Evolutionary conservation across 2,113 vertebrate species (phyloP).

Genomic region (Azemiops feae): DNA sequence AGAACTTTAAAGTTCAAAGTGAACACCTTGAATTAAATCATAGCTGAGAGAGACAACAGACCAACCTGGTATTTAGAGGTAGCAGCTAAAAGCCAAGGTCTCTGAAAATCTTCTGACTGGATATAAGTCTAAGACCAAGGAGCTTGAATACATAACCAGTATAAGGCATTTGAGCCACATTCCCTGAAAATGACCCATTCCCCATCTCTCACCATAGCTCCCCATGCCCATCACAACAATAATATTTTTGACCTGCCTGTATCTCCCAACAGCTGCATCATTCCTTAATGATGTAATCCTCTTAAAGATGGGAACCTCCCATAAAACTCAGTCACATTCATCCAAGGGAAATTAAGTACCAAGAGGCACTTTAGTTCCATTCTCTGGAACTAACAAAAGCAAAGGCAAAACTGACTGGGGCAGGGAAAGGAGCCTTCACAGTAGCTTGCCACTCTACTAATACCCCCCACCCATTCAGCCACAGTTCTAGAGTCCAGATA

Average conservation of each 20-base stretch:
- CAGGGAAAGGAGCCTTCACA: not conserved
- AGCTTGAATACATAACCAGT: too few relatives aligned
- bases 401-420: not conserved
- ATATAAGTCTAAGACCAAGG: not conserved
- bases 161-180: too few relatives aligned
- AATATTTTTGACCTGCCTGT: not conserved
- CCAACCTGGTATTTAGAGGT: not conserved
- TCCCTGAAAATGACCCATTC: not conserved
- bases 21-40: not conserved
- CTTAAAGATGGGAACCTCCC: not conserved
- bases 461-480: not conserved
- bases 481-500: not conserved
- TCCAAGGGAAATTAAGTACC: not conserved
- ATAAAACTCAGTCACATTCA: not conserved
- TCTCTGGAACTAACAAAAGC: not conserved
- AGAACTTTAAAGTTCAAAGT: not conserved
- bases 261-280: not conserved
- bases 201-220: not conserved
- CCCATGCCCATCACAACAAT: not conserved
- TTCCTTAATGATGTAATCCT: too few relatives aligned
- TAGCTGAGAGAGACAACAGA: not conserved
- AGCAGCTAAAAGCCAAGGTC: not conserved
- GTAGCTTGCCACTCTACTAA: not conserved
- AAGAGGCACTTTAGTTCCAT: not conserved
- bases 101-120: not conserved